Base-by-base conservation (phyloP, 2,888 invertebrate genomes). In the Rutpela maculata region DNA sequence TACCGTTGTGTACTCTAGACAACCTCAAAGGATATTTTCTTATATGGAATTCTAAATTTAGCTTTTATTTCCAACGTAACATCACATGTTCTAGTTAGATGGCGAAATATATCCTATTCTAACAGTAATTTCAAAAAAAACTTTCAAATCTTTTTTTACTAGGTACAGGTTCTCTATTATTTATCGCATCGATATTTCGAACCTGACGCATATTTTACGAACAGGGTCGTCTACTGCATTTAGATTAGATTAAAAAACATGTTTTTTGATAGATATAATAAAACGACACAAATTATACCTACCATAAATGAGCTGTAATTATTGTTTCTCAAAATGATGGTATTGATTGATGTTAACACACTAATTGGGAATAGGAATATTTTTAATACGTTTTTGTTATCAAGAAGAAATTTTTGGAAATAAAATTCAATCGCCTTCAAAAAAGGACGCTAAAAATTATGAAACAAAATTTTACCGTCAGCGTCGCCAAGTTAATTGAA, bases 1-100 rank as follows among this genome's bases (percentile, higher is more conserved):
- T 85, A 85, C 85, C 85, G 85, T 85, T 85, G 82, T 79, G 67
- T 79, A 81, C 80, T 78, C 84, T 82, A 84, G 85, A 85, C 85
- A 81, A 76, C 79, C 79, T 81, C 78, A 81, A 82, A 82, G 80
- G 81, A 82, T 82, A 77, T 80, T 79, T 81, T 81, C 82, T 80
- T 83, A 82, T 82, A 83, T 75, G 82, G 81, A 79, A 78, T 81
- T 84, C 83, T 83, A 82, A 83, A 82, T 82, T 83, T 82, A 84
- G 82, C 76, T 72, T 76, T 76, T 57, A 71, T 74, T 75, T 79
- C 76, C 68, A 78, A 77, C 65, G 72, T 68, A 75, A 75, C 78
- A 76, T 71, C 65, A 67, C 76, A 77, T 78, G 80, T 80, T 80
- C 81, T 80, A 81, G 82, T 79, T 82, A 50, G 75, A 79, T 73